Base-by-base conservation (phyloP, 2,888 invertebrate species). In the Pheosia gnoma region DNA sequence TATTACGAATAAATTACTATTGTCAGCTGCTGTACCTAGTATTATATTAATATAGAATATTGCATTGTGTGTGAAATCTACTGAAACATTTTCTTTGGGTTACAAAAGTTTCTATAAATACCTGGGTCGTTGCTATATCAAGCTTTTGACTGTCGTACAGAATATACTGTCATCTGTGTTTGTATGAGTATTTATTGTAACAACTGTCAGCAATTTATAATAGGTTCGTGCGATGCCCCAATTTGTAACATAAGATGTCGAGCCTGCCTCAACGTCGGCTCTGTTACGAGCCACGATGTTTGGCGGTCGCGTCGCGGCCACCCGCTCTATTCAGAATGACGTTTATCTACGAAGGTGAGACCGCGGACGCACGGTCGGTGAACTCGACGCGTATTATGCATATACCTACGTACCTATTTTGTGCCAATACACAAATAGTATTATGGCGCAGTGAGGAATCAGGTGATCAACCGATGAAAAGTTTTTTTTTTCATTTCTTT, bases 301-400 rank as follows among this genome's bases (percentile, higher is more conserved):
- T 75, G 78, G 72, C 76, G 75, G 74, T 75, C 74, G 75, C 72
- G 66, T 67, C 77, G 68, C 68, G 70, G 59, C 68, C 71, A 71
- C 74, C 68, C 75, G 78, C 76, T 72, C 84, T 85, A 86, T 81
- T 79, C 88, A 79, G 83, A 86, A 86, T 86, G 88, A 84, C 89
- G 89, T 88, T 91, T 90, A 89, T 91, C 91, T 91, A 88, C 81
- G 82, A 90, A 93, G 93, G 93, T 93, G 91, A 93, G 76, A 80
- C 84, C 79, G 76, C 88, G 91, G 92, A 68, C 93, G 81, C 66
- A 73, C 93, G 93, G 91, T 88, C 92, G 88, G 65, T 84, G 90
- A 90, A 90, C 92, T 84, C 84, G 65, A 72, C 70, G 74, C 72
- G 78, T 85, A 82, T 84, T 85, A 85, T 66, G 69, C 71, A 71